These are phyloP conservation scores for Apaloderma vittatum DNA, from an alignment of 2,113 vertebrate genomes.

Conservation along the genomic window DNA sequence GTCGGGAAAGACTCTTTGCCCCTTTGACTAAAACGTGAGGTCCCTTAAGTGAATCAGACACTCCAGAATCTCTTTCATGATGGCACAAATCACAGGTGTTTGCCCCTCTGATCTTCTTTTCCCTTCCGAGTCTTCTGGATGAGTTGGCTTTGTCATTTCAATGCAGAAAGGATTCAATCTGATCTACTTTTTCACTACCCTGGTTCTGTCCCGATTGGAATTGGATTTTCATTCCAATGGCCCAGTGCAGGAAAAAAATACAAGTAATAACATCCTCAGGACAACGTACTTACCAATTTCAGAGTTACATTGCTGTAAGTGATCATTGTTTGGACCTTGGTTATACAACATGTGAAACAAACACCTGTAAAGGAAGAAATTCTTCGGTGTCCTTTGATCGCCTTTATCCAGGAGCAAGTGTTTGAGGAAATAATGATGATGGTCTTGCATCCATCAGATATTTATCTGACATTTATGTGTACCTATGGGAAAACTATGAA, in stretches of 20 bases:
- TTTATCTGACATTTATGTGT: background rate
- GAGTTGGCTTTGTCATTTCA: background rate
- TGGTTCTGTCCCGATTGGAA: background rate
- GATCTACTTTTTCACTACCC: background rate
- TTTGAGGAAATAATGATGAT: background rate
- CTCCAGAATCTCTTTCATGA: background rate
- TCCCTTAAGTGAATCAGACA: background rate
- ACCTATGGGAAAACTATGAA: background rate
- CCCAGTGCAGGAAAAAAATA: background rate
- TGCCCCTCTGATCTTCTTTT: background rate
- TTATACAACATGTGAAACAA: background rate
- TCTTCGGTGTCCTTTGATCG: background rate
- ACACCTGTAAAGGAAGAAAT: background rate
- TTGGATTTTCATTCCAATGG: background rate
- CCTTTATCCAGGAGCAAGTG: background rate
- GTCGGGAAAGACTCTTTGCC: background rate
- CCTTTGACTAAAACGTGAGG: background rate
- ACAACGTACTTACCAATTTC: background rate
- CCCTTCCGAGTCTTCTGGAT: background rate
- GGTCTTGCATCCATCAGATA: background rate
- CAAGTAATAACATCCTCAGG: background rate
- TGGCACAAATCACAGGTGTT: background rate
- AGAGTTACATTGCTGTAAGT: background rate
- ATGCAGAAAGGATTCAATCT: background rate
- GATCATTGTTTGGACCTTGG: background rate